Evolutionary conservation across 2,113 vertebrate species (phyloP).

Genomic region (Haemorhous mexicanus): DNA sequence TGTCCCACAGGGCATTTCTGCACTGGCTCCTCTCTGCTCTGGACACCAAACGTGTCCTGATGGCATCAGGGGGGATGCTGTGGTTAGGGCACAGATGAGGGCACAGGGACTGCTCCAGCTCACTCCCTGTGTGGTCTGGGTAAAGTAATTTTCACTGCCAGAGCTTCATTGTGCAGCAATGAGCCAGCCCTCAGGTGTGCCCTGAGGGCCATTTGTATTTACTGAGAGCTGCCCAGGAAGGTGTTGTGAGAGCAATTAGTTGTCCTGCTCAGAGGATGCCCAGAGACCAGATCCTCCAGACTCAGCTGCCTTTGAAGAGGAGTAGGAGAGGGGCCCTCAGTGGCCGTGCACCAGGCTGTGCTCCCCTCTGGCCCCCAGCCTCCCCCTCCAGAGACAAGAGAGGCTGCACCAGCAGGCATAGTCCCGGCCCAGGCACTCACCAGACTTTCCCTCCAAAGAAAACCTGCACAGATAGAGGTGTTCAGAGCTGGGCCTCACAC

Average conservation of each 20-base stretch:
- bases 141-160: neutral
- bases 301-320: neutral
- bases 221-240: neutral
- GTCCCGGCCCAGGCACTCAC: neutral
- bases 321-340: neutral
- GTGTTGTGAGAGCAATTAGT: neutral
- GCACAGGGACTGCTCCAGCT: neutral
- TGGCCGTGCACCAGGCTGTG: rapidly evolving
- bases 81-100: neutral
- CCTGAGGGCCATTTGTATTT: neutral
- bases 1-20: neutral
- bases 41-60: rapidly evolving
- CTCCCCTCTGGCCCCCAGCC: neutral
- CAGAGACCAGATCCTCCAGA: neutral
- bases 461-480: neutral
- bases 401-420: rapidly evolving
- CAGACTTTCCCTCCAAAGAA: neutral
- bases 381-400: neutral
- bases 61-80: rapidly evolving
- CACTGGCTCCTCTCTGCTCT: neutral
- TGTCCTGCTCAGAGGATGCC: neutral
- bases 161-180: neutral
- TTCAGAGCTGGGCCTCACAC: constrained; percentile 31
- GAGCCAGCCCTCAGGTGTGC: neutral
- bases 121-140: neutral